Conservation (phyloP, 2,888 invertebrate species). For the Chaetogeoica ovagalla region DNA sequence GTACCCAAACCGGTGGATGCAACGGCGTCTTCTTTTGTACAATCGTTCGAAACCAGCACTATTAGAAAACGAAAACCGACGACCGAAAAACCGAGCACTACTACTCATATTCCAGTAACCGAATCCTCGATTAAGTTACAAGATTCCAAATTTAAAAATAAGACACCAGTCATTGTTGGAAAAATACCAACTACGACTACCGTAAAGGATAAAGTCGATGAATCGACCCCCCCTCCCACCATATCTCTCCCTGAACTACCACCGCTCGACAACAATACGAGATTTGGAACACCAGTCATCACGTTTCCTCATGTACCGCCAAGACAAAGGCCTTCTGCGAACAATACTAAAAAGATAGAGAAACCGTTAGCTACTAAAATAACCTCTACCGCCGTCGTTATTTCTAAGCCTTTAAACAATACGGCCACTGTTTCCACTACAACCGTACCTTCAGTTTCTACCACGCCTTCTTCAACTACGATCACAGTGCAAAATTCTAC, state of each 20-base stretch:
- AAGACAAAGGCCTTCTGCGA: constrained; percentile 51
- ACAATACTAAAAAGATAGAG: constrained; percentile 54
- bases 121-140: constrained; percentile 55
- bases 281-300: constrained; percentile 55
- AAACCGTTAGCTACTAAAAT: constrained; percentile 45
- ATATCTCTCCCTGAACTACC: constrained; percentile 57
- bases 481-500: constrained; percentile 44
- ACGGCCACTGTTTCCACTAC: constrained; percentile 33
- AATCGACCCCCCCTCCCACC: constrained; percentile 54
- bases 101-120: constrained; percentile 36
- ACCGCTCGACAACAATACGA: constrained; percentile 56
- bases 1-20: constrained; percentile 53
- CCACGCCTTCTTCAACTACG: constrained; percentile 46
- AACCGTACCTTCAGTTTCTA: constrained; percentile 42
- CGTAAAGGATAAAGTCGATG: constrained; percentile 56
- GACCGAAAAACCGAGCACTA: constrained; percentile 38
- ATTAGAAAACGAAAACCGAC: constrained; percentile 42
- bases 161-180: constrained; percentile 57
- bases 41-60: constrained; percentile 27
- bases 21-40: constrained; percentile 25
- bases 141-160: constrained; percentile 57
- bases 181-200: constrained; percentile 58
- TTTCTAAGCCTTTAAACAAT: constrained; percentile 39
- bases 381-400: constrained; percentile 44
- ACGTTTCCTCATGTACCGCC: constrained; percentile 55